Evolutionary conservation across 2,797 vertebrate species (phyloP).

Genomic region (Luscinia megarhynchos): DNA sequence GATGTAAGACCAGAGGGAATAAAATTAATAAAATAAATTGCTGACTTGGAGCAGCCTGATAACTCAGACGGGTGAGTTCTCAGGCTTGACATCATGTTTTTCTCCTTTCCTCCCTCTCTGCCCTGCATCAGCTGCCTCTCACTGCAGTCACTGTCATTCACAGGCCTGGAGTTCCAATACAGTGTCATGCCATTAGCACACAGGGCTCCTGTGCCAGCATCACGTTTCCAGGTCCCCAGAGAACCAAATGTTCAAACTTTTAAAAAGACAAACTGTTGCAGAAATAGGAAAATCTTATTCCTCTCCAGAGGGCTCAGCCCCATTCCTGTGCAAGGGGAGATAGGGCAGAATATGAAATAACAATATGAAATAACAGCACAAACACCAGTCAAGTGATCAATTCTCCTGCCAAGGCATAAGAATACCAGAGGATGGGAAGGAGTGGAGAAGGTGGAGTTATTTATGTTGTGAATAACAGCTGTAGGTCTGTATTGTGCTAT

Average conservation of each 20-base stretch:
- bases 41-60: slow-evolving; percentile 45
- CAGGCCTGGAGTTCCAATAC: background rate
- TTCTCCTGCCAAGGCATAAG: background rate
- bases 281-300: background rate
- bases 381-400: background rate
- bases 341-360: background rate
- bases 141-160: background rate
- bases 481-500: background rate
- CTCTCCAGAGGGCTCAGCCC: background rate
- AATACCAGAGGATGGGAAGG: background rate
- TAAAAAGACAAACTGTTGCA: background rate
- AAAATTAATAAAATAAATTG: slow-evolving; percentile 54
- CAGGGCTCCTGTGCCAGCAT: background rate
- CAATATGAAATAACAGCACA: background rate
- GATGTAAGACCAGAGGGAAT: background rate
- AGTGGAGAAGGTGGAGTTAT: background rate
- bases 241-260: slow-evolving; percentile 1
- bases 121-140: slow-evolving; percentile 31
- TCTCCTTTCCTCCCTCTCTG: slow-evolving; percentile 13
- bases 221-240: background rate
- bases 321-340: background rate
- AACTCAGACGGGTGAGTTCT: slow-evolving; percentile 32
- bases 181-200: background rate
- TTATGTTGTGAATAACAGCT: background rate
- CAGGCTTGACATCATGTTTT: slow-evolving; percentile 47